These are phyloP conservation scores for Pseudolaguvia tuberculata DNA, from an alignment of 2,113 vertebrate genomes.

Conservation along the genomic window DNA sequence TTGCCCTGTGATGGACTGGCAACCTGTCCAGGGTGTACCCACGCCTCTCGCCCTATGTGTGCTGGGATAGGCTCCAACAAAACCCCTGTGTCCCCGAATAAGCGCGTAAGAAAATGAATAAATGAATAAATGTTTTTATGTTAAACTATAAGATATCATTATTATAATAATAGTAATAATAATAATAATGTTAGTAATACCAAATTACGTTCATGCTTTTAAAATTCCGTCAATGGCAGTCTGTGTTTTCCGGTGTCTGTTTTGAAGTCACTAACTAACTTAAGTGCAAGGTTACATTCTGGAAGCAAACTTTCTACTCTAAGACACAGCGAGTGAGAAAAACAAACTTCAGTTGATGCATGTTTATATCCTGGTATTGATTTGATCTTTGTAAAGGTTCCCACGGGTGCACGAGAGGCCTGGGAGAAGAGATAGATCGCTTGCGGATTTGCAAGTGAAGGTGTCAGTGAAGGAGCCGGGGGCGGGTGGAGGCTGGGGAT, in stretches of 20 bases:
- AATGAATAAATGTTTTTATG: too few species aligned
- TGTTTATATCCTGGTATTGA: conserved; percentile 67
- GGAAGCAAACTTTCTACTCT: conserved; percentile 15
- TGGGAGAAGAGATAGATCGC: conserved; percentile 59
- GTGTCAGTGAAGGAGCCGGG: conserved; percentile 43
- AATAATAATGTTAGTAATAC: too few species aligned
- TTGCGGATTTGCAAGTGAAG: conserved; percentile 65
- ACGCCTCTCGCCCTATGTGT: too few species aligned
- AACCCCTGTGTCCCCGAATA: too few species aligned
- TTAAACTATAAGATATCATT: too few species aligned
- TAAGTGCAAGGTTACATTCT: not conserved
- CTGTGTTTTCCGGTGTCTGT: not conserved
- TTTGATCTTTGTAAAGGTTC: conserved; percentile 66
- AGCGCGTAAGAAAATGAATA: too few species aligned
- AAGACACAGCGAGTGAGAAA: conserved; percentile 48
- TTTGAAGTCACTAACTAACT: not conserved
- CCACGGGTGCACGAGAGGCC: conserved; percentile 58
- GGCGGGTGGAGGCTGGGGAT: conserved; percentile 50
- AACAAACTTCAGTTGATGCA: conserved; percentile 61
- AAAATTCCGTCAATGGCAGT: not conserved
- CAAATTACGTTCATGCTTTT: not conserved
- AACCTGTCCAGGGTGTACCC: too few species aligned
- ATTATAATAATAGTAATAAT: too few species aligned
- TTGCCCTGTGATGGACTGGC: too few species aligned
- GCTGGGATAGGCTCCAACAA: too few species aligned